Conservation (phyloP, 2,797 vertebrate genomes). For the Sebastes hopkinsi region DNA sequence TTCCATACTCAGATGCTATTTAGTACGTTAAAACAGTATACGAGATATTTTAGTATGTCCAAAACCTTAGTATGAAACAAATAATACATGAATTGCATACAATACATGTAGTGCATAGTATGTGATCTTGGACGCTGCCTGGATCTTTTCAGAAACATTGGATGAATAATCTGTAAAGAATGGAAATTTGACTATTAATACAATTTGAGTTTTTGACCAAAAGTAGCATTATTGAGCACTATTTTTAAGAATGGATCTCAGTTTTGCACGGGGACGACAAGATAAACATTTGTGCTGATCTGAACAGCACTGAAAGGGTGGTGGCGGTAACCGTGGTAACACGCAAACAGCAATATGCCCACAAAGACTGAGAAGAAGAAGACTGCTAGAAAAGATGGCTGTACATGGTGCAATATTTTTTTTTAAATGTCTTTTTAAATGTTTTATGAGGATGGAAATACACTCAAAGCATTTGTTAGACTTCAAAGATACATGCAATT, state of each 20-base stretch:
- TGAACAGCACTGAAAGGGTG: neutral
- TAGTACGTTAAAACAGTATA: too few species aligned
- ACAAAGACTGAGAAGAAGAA: neutral
- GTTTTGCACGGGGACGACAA: neutral
- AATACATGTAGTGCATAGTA: too few species aligned
- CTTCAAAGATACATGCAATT: neutral
- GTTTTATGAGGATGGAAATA: neutral
- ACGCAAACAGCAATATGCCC: neutral
- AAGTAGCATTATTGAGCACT: neutral
- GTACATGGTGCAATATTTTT: neutral
- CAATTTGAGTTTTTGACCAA: neutral
- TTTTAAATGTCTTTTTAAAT: too few species aligned
- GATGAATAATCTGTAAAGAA: neutral
- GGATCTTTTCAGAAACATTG: neutral
- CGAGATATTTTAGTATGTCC: too few species aligned
- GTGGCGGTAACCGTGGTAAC: neutral
- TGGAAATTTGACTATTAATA: neutral
- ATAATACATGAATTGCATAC: too few species aligned
- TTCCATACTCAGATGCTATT: accelerated
- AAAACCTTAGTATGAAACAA: too few species aligned
- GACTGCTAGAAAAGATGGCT: neutral
- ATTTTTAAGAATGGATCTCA: neutral
- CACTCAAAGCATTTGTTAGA: too few species aligned
- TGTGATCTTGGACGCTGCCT: accelerated
- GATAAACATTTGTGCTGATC: neutral